Base-by-base conservation (phyloP, 2,797 vertebrate genomes). In the Apogon hyalosoma region DNA sequence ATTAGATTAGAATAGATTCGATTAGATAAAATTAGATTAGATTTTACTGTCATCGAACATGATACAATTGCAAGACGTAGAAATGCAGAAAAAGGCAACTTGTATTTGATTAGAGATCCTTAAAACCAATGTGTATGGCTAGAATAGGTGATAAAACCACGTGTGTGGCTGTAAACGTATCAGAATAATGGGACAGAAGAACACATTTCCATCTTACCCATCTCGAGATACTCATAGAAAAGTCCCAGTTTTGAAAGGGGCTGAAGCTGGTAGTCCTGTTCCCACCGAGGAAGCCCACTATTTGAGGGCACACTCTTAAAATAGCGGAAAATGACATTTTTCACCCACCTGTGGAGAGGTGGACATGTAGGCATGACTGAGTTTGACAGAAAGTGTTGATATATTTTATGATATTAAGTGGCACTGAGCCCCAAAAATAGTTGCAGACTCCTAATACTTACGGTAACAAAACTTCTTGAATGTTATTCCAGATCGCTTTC, bases 191-290 rank as follows among this genome's bases (percentile, higher is more conserved):
- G 0, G 14, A 14, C 18, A 15, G 4, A 67, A 48, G 41, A 15
- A 1, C 5, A 28, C 1, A 3, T 36, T 24, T 16, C 12, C 11
- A 33, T 51, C 93, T 93, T 89, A 98, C 97, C 97, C 97, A 98
- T 98, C 91, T 98, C 97, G 47, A 98, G 95, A 46, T 98, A 98
- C 68, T 98, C 97, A 71, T 98, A 95, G 84, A 98, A 98, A 13
- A 98, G 89, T 51, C 97, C 97, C 11, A 96, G 90, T 82, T 95
- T 95, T 51, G 95, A 91, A 46, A 93, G 47, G 7, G 95, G 78
- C 72, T 96, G 96, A 14, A 98, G 93, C 14, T 91, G 92, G 82
- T 97, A 98, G 88, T 98, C 97, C 24, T 97, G 95, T 69, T 99
- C 97, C 97, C 97, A 99, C 40, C 96, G 93, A 31, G 97, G 96